These are phyloP conservation scores for Oryctes rhinoceros DNA, from an alignment of 1,140 invertebrate genomes.

Conservation along the genomic window DNA sequence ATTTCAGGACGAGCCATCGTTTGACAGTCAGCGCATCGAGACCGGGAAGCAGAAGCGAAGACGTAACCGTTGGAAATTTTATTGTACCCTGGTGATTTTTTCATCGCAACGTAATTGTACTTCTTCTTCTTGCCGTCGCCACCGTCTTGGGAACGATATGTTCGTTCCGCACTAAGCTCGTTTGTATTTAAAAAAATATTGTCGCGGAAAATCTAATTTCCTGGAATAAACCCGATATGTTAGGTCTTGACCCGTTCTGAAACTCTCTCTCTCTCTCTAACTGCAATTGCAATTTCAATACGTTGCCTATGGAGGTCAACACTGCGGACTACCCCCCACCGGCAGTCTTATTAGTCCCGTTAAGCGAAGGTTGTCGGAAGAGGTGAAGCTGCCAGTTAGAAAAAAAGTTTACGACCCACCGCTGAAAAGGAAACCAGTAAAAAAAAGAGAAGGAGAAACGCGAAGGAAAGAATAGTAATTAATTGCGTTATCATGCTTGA, in stretches of 20 bases:
- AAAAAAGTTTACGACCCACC: neutral
- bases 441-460: neutral
- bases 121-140: neutral
- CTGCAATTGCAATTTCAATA: conserved; percentile 33
- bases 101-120: conserved; percentile 34
- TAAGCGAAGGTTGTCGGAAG: conserved; percentile 1
- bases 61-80: conserved; percentile 25
- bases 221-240: neutral
- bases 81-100: conserved; percentile 32
- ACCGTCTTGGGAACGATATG: conserved; percentile 19
- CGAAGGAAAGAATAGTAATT: conserved; percentile 13
- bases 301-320: neutral
- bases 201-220: conserved; percentile 21
- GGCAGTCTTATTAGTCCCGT: conserved; percentile 15
- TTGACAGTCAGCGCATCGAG: conserved; percentile 19
- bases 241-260: neutral
- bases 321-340: neutral
- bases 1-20: conserved; percentile 11
- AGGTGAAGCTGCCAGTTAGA: neutral
- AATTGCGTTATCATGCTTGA: conserved; percentile 32
- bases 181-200: conserved; percentile 33
- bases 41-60: neutral
- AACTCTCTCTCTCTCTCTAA: conserved; percentile 14
- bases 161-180: neutral
- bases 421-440: neutral